A percentile compares a stretch with the other conserved stretches of the same genome.
Conservation (phyloP, 2,797 vertebrate species). For the Manis javanica region DNA sequence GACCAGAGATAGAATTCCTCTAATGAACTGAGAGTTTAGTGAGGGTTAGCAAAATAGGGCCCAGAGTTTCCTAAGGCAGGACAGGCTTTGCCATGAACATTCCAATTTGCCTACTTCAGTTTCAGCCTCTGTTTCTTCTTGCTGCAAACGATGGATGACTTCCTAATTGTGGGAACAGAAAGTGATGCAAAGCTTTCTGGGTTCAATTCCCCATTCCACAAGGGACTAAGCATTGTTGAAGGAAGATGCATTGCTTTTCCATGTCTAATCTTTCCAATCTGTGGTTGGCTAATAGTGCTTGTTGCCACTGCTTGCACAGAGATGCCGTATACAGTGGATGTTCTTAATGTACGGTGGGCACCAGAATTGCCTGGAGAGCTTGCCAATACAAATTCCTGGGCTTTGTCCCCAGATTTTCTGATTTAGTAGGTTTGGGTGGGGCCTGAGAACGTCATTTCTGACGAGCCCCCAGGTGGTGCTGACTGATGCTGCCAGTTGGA, state of each 20-base stretch:
- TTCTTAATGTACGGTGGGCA: background rate
- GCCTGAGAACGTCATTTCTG: background rate
- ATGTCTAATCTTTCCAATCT: background rate
- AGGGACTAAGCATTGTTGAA: background rate
- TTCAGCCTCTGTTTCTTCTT: background rate
- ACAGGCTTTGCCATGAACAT: background rate
- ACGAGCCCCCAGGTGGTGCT: background rate
- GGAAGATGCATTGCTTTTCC: background rate
- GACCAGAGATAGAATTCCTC: background rate
- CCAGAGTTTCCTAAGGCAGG: background rate
- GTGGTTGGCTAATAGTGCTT: background rate
- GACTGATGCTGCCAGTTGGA: background rate
- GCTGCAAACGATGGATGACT: background rate
- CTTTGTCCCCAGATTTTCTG: background rate
- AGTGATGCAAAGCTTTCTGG: background rate
- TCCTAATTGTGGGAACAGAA: background rate
- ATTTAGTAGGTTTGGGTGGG: background rate
- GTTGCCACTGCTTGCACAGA: background rate
- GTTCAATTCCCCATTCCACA: background rate
- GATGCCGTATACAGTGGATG: background rate
- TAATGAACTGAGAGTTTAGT: background rate
- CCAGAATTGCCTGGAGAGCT: background rate
- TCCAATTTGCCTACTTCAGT: background rate
- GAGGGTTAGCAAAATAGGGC: background rate
- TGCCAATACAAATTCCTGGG: rapidly evolving